Evolutionary conservation across 2,113 vertebrate genomes (phyloP).

Genomic region (Pitta sordida): DNA sequence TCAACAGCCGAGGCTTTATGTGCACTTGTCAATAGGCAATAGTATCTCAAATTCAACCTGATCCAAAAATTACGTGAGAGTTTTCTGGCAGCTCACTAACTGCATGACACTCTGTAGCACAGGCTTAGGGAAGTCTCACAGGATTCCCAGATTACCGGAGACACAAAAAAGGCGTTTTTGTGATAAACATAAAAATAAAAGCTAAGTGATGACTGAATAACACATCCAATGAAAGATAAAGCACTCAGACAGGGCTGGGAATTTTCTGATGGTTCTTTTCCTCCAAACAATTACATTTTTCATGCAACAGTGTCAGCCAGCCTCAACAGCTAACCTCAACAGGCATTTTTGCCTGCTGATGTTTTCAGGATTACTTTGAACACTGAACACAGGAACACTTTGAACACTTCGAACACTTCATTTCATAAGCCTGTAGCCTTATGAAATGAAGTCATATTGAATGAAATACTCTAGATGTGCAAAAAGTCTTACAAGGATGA

Average conservation of each 20-base stretch:
- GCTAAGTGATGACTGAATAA: neutral
- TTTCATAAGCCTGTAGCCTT: conserved; percentile 53
- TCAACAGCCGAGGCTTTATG: too few relatives aligned
- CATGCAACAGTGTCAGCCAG: neutral
- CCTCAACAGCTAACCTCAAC: conserved; percentile 25
- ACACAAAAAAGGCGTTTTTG: neutral
- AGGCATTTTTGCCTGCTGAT: conserved; percentile 38
- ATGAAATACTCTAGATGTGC: neutral
- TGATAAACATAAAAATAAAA: conserved; percentile 1
- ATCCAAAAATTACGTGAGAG: too few relatives aligned
- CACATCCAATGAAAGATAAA: neutral
- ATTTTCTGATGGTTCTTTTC: neutral
- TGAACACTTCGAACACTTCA: too few relatives aligned
- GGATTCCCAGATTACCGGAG: too few relatives aligned
- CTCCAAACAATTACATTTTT: conserved; percentile 43
- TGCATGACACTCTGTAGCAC: too few relatives aligned
- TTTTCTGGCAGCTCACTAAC: too few relatives aligned
- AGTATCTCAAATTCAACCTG: too few relatives aligned
- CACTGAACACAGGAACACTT: too few relatives aligned
- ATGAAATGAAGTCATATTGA: neutral
- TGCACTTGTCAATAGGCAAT: too few relatives aligned
- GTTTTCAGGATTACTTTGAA: conserved; percentile 19
- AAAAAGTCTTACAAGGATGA: too few relatives aligned
- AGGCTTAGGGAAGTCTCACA: too few relatives aligned
- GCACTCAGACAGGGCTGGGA: neutral